Base-by-base conservation (phyloP, 2,888 invertebrate genomes). In the Acanthoscelides obtectus region DNA sequence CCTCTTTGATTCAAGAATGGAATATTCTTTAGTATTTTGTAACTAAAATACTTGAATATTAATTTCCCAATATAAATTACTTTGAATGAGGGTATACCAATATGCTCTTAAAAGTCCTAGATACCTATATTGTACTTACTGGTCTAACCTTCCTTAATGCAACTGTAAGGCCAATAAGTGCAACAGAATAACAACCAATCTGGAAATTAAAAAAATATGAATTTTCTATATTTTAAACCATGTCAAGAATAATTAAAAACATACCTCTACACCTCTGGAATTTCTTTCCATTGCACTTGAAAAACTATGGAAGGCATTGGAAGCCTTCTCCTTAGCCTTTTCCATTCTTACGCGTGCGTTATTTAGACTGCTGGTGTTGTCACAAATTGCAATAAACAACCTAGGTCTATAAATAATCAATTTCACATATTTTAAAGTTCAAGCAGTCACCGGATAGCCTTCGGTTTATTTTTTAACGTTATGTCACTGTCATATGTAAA, bases 101-200 rank as follows among this genome's bases (percentile, higher is more conserved):
- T n/a, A n/a, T n/a, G n/a, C n/a, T n/a, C n/a, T n/a, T n/a, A n/a
- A n/a, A n/a, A n/a, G n/a, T n/a, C n/a, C n/a, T n/a, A n/a, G n/a
- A n/a, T n/a, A n/a, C n/a, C n/a, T n/a, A n/a, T n/a, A n/a, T 17
- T 45, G 70, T 73, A 86, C 87, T 84, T 84, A 89, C 89, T 25
- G 89, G 89, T 80, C 87, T 83, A 64, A 88, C 87, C 83, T 85
- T 86, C 74, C 88, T 83, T 69, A 89, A 74, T 8, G 89, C 88
- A 68, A 86, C 79, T 6, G 86, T 80, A 22, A 89, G 80, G 64
- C 88, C 87, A 69, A 86, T 77, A 64, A 88, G 79, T 64, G 88
- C 87, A 45, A 89, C 81, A 4, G 88, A 87, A 81, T 89, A 89
- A 67, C 87, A 86, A n/a, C 87, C 82, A 74, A 87, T 82, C 87